phyloP scores from a whole-genome alignment of 2,888 invertebrate species.

The Coenonympha glycerion region DNA sequence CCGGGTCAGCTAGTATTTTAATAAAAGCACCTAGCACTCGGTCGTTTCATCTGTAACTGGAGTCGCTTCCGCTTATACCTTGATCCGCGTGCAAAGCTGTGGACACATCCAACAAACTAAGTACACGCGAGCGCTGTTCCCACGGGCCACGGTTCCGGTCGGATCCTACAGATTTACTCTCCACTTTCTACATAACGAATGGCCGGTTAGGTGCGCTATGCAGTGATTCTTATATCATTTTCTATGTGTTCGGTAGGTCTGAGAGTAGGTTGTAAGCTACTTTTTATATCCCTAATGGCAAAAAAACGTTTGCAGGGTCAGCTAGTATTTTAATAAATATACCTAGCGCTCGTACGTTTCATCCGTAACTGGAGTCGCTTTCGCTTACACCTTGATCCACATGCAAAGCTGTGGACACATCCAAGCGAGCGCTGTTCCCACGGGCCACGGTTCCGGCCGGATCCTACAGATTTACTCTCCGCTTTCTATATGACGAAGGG shows the following conservation, averaged over 20 bases:
- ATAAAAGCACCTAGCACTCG: too few species aligned
- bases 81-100: conserved; percentile 15
- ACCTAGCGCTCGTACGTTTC: background rate
- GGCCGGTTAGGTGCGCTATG: conserved; percentile 1
- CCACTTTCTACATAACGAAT: conserved; percentile 13
- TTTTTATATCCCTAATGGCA: too few species aligned
- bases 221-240: too few species aligned
- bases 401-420: conserved; percentile 19
- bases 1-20: too few species aligned
- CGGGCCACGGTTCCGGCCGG: conserved; percentile 24
- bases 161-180: conserved; percentile 16
- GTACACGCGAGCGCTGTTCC: conserved; percentile 23
- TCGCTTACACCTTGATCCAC: conserved; percentile 16
- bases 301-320: too few species aligned
- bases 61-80: conserved; percentile 14
- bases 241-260: too few species aligned
- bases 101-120: conserved; percentile 21
- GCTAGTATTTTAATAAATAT: too few species aligned
- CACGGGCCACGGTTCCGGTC: conserved; percentile 26
- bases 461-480: conserved; percentile 14
- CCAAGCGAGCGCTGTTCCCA: conserved; percentile 25
- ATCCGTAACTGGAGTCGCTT: background rate
- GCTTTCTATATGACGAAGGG: conserved; percentile 11
- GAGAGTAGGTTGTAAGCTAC: too few species aligned
- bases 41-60: too few species aligned